phyloP scores from a whole-genome alignment of 2,113 vertebrate species.

The Phocoena sinus region DNA sequence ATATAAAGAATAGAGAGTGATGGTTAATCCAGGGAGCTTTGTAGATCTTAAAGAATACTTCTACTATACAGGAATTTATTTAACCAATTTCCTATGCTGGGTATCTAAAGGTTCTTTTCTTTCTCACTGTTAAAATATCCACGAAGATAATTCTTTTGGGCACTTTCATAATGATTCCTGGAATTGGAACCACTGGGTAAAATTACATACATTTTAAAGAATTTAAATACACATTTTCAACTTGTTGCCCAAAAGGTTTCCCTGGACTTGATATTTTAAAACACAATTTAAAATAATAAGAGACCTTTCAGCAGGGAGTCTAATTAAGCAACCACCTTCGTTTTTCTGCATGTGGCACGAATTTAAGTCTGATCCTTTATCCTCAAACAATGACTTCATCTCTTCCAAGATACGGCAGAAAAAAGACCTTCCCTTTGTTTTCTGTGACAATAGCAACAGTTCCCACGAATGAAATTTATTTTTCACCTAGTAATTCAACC shows the following conservation, averaged over 20 bases:
- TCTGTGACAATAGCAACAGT: slow-evolving; percentile 60
- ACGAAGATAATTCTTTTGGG: background rate
- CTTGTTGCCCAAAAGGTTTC: slow-evolving; percentile 4
- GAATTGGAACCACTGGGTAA: slow-evolving; percentile 6
- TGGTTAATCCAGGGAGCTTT: background rate
- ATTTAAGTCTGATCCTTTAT: slow-evolving; percentile 14
- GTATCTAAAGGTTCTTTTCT: background rate
- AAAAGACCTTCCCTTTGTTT: slow-evolving; percentile 69
- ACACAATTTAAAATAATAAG: slow-evolving; percentile 24
- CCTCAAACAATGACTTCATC: background rate
- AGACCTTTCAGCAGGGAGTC: background rate
- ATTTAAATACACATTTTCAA: slow-evolving; percentile 41
- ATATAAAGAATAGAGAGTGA: background rate
- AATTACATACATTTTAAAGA: slow-evolving; percentile 48
- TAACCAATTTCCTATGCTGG: slow-evolving; percentile 19
- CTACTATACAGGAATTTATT: background rate
- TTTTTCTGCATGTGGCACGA: slow-evolving; percentile 6
- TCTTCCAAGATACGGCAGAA: slow-evolving; percentile 11
- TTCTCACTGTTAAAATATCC: slow-evolving; percentile 30
- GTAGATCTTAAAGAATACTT: slow-evolving; percentile 5
- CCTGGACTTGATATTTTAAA: slow-evolving; percentile 45
- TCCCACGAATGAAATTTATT: slow-evolving; percentile 79
- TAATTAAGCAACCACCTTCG: background rate
- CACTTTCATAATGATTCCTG: background rate
- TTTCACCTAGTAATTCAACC: slow-evolving; percentile 79